A percentile compares a stretch with the other conserved stretches of the same genome.
These are phyloP conservation scores for Magallana gigas DNA, from an alignment of 1,140 invertebrate genomes.

Conservation along the genomic window DNA sequence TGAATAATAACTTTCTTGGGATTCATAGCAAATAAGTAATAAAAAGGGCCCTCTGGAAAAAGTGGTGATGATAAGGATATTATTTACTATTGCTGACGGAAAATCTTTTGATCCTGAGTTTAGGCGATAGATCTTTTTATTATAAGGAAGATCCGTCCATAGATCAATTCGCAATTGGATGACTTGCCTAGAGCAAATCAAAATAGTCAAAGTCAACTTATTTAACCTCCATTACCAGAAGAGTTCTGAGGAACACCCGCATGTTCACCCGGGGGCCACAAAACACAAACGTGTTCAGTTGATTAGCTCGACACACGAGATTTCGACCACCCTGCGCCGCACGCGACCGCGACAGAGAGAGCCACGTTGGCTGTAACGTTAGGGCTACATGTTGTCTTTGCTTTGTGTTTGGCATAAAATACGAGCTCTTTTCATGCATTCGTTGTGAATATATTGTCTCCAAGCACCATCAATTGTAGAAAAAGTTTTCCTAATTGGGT, in stretches of 20 bases:
- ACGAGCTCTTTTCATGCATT: background rate
- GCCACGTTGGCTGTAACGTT: background rate
- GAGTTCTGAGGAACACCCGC: constrained; percentile 33
- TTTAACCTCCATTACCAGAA: constrained; percentile 24
- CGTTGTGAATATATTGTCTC: background rate
- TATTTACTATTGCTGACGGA: background rate
- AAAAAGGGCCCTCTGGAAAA: background rate
- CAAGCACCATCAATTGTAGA: background rate
- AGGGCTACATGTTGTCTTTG: background rate
- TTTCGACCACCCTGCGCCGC: background rate
- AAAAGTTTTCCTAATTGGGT: background rate
- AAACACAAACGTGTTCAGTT: background rate
- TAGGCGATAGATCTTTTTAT: background rate
- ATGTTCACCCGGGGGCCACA: background rate
- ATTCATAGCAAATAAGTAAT: background rate
- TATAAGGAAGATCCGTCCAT: background rate
- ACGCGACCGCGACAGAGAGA: background rate
- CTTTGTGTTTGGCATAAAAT: constrained; percentile 10
- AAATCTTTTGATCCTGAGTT: background rate
- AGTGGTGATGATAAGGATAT: background rate
- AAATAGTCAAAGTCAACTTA: constrained; percentile 20
- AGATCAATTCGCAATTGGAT: background rate
- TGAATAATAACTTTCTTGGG: background rate
- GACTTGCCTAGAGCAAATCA: background rate
- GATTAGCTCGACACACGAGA: background rate